Percentiles rank a stretch among this genome's conserved stretches.
Conservation (phyloP, 1,140 invertebrate species). For the Zaprionus taronus region DNA sequence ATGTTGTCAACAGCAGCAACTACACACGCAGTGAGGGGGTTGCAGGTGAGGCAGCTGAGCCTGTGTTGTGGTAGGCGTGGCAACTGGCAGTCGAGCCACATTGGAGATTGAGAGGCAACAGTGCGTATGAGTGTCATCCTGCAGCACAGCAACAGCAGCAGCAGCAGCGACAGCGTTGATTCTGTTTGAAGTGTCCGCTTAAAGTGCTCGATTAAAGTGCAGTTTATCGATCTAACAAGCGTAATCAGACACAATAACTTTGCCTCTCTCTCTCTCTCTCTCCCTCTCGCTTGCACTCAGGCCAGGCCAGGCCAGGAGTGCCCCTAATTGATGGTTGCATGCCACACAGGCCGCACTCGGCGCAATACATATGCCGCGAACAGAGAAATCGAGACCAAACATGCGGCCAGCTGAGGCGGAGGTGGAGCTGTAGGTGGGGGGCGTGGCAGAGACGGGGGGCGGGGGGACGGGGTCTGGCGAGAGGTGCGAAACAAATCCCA, state of each 20-base stretch:
- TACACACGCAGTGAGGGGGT: slow-evolving; percentile 17
- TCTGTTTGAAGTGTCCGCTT: slow-evolving; percentile 26
- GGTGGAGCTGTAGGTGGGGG: background rate
- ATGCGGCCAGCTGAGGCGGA: slow-evolving; percentile 18
- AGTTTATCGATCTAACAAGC: slow-evolving; percentile 10
- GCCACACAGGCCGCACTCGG: background rate
- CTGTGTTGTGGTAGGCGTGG: background rate
- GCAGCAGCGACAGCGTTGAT: slow-evolving; percentile 55
- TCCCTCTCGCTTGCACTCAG: background rate
- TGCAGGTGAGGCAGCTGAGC: background rate
- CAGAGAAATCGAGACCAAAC: slow-evolving; percentile 35
- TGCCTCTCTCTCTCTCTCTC: background rate
- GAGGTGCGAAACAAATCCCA: slow-evolving; percentile 80
- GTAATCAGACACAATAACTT: slow-evolving; percentile 1
- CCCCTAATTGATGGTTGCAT: slow-evolving; percentile 37
- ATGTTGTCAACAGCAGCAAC: slow-evolving; percentile 75
- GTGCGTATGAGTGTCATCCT: slow-evolving; percentile 80
- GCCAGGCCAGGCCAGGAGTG: background rate
- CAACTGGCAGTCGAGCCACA: slow-evolving; percentile 24
- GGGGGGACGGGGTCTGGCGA: background rate
- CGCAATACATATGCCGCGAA: slow-evolving; percentile 20
- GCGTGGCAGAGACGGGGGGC: background rate
- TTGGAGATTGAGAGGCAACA: slow-evolving; percentile 68
- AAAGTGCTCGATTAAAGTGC: slow-evolving; percentile 7
- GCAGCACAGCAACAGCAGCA: slow-evolving; percentile 34